Conservation (phyloP, 2,797 vertebrate species). For the Heliangelus exortis region DNA sequence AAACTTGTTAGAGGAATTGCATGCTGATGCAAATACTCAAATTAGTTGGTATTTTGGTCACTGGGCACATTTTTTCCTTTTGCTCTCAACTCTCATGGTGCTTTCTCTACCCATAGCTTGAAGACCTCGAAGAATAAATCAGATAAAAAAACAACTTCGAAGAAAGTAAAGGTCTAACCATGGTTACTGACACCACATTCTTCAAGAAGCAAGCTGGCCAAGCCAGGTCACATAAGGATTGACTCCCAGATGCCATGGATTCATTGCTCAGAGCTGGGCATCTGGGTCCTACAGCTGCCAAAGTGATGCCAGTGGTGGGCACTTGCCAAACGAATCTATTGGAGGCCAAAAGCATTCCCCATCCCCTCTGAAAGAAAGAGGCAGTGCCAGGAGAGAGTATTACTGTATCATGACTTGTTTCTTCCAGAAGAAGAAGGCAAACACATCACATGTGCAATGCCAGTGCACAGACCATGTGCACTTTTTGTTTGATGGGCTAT, state of each 20-base stretch:
- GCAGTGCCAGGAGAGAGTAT: neutral
- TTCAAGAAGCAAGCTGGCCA: neutral
- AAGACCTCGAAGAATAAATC: neutral
- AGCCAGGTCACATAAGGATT: neutral
- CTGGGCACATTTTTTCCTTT: neutral
- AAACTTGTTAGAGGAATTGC: neutral
- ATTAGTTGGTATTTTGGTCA: neutral
- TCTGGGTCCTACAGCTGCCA: conserved; percentile 6
- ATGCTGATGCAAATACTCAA: neutral
- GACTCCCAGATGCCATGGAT: neutral
- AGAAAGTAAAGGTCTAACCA: neutral
- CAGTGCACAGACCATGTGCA: neutral
- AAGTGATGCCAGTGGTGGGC: neutral
- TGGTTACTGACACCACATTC: neutral
- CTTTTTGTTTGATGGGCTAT: neutral
- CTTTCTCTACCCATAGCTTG: neutral
- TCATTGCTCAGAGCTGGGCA: neutral
- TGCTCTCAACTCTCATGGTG: neutral
- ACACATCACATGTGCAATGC: neutral
- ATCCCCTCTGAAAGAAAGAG: neutral
- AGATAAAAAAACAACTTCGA: neutral
- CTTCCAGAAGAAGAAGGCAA: neutral
- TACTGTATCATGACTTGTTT: neutral
- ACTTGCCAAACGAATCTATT: conserved; percentile 2
- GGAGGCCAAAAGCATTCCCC: neutral